These are phyloP conservation scores for Oxycera nigricornis DNA, from an alignment of 2,888 invertebrate genomes.

Conservation along the genomic window DNA sequence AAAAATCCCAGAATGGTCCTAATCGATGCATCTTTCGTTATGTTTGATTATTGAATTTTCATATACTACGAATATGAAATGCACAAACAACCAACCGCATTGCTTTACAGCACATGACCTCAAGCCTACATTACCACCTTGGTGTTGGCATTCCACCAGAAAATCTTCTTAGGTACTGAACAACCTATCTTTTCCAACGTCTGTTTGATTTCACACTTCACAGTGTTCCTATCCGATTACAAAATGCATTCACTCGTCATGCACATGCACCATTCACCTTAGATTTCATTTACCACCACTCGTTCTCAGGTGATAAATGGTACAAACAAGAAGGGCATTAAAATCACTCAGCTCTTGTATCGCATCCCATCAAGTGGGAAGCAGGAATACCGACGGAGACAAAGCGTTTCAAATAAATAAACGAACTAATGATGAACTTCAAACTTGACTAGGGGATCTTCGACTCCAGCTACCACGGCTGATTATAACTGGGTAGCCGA, in stretches of 20 bases:
- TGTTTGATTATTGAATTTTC: no score
- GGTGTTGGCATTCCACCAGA: no score
- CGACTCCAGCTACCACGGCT: not conserved
- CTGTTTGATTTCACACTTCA: no score
- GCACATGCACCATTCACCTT: not conserved
- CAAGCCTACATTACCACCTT: no score
- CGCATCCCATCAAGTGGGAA: not conserved
- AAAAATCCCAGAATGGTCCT: no score
- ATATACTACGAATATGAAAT: no score
- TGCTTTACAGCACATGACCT: no score
- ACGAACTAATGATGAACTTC: constrained; percentile 32
- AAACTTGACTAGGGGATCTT: not conserved
- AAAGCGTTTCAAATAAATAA: constrained; percentile 18
- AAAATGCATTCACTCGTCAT: not conserved
- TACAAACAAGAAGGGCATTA: constrained; percentile 16
- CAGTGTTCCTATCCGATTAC: no score
- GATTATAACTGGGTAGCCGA: not conserved
- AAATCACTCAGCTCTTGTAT: constrained; percentile 19
- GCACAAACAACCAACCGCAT: no score
- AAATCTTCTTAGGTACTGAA: no score
- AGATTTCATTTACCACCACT: not conserved
- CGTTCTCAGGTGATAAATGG: constrained; percentile 7
- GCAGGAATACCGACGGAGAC: not conserved
- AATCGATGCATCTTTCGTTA: no score
- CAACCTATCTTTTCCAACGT: no score